Evolutionary conservation across 2,888 invertebrate genomes (phyloP).

Genomic region (Diogma glabrata): DNA sequence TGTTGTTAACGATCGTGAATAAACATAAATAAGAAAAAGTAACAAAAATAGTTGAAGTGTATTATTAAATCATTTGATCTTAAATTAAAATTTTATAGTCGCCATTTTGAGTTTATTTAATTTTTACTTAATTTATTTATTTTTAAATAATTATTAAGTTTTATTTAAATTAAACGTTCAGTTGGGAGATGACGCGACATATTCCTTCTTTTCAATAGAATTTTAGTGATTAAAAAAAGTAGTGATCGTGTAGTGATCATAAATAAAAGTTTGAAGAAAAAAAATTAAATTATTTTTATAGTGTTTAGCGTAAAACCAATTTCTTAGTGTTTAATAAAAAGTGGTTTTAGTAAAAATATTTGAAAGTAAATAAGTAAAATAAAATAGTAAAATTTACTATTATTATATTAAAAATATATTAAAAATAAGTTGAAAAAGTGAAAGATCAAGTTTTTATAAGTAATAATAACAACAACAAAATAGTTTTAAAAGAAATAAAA

Average conservation of each 20-base stretch:
- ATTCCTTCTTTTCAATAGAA: background rate
- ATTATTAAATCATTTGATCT: background rate
- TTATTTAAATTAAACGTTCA: no score
- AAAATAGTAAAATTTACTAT: no score
- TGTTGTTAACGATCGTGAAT: background rate
- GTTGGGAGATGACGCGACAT: slow-evolving; percentile 8
- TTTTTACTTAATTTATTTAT: slow-evolving; percentile 5
- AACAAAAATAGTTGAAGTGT: background rate
- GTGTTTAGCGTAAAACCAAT: no score
- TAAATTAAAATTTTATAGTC: slow-evolving; percentile 4
- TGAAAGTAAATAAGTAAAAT: no score
- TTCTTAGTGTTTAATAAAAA: no score
- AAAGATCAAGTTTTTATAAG: slow-evolving; percentile 4
- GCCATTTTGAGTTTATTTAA: slow-evolving; percentile 8
- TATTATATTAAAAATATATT: no score
- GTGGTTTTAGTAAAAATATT: no score
- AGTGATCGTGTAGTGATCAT: no score
- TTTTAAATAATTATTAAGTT: slow-evolving; percentile 2
- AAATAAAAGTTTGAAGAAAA: background rate
- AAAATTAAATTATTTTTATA: no score
- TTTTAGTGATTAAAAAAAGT: no score
- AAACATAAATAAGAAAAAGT: slow-evolving; percentile 2
- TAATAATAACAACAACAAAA: background rate
- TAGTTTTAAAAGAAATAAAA: background rate
- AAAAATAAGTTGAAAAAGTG: slow-evolving; percentile 6